Base-by-base conservation (phyloP, 2,888 invertebrate species). In the Acrobasis repandana region DNA sequence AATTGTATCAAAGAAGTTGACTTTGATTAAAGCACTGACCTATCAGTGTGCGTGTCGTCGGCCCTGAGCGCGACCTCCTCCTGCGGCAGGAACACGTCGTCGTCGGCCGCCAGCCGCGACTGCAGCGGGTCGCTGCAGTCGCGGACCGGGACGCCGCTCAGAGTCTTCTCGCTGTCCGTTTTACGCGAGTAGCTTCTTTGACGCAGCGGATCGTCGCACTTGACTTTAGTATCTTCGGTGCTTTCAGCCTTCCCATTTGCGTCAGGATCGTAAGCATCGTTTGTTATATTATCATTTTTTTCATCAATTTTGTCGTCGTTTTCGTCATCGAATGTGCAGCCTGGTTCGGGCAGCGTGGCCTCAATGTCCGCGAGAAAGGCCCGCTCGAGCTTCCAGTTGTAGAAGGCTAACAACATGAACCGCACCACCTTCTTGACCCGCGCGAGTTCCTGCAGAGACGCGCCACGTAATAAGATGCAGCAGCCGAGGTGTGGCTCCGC, bases 311-410 rank as follows among this genome's bases (percentile, higher is more conserved):
- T 67, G 0, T 68, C 65, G 18, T 85, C 80, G 46, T 68, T 70
- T 3, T 65, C 79, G 34, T 88, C 90, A 1, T 82, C 86, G 51
- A 92, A 92, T 0, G 80, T 83, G 79, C 82, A 82, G 1, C 90
- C 90, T 0, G 90, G 80, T 71, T 90, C 88, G 0, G 92, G 93
- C n/a, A 93, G 59, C 0, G 82, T 72, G 0, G 92, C 92, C 68
- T 88, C 97, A 72, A 97, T 97, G 79, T 97, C 97, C 65, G 97
- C 97, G 88, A 98, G 94, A 83, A 98, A 98, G 0, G 98, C 96
- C 74, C 96, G 96, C 84, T 99, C 99, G 50, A 99, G 89, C 56
- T 96, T 94, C 95, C 98, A 97, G 73, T 98, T 98, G 83, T 99
- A 99, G 46, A 95, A 94, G 0, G 96, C 95, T 64, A 96, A 96